A percentile compares a stretch with the other conserved stretches of the same genome.
phyloP scores from a whole-genome alignment of 1,140 invertebrate genomes.

The Lanistes nyassanus region DNA sequence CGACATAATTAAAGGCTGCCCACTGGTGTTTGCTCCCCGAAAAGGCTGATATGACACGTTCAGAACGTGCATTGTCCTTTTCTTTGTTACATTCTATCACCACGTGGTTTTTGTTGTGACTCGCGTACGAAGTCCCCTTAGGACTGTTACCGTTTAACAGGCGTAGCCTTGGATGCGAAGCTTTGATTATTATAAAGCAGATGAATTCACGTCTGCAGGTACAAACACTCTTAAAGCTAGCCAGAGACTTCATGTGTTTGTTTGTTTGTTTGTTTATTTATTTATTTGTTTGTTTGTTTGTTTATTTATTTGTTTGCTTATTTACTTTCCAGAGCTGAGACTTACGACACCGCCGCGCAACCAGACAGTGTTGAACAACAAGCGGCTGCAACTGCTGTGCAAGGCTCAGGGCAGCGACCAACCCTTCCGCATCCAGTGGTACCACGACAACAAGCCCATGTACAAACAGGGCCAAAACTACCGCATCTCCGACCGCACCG shows the following conservation, averaged over 20 bases:
- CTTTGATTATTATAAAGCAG: background rate
- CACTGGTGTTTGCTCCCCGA: no score
- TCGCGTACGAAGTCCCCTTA: background rate
- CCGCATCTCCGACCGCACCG: slow-evolving; percentile 30
- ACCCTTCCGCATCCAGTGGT: slow-evolving; percentile 59
- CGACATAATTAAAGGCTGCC: no score
- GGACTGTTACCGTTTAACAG: background rate
- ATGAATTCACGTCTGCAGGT: no score
- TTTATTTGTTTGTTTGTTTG: no score
- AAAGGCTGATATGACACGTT: no score
- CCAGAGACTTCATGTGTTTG: background rate
- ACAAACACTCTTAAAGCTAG: background rate
- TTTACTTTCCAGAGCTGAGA: slow-evolving; percentile 33
- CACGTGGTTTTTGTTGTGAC: background rate
- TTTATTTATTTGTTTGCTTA: background rate
- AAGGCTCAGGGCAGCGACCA: slow-evolving; percentile 55
- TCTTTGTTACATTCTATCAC: no score
- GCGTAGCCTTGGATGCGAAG: background rate
- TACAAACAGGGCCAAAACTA: slow-evolving; percentile 28
- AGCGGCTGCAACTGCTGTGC: slow-evolving; percentile 36
- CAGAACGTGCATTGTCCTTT: no score
- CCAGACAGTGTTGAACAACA: slow-evolving; percentile 38
- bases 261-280: no score
- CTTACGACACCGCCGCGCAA: slow-evolving; percentile 40
- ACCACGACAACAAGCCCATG: slow-evolving; percentile 36